A percentile compares a stretch with the other conserved stretches of the same genome.
These are phyloP conservation scores for Rhombomys opimus DNA, from an alignment of 2,113 vertebrate species.

Conservation along the genomic window DNA sequence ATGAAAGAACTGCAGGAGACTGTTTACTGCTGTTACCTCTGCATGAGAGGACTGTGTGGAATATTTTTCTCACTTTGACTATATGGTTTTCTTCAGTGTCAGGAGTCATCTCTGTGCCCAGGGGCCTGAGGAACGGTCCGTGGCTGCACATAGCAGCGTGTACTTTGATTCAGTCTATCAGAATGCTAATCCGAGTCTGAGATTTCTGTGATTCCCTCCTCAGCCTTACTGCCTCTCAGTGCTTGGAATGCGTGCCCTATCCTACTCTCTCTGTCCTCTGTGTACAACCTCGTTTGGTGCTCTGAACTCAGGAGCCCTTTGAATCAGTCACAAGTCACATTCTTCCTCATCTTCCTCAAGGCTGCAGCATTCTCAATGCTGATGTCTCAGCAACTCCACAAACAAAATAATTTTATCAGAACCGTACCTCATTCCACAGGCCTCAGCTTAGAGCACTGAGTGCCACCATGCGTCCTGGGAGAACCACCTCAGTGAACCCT, in stretches of 20 bases:
- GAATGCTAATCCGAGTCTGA: neutral
- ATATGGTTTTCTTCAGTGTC: neutral
- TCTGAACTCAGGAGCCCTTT: neutral
- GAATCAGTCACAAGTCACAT: neutral
- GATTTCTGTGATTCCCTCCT: neutral
- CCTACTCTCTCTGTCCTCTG: neutral
- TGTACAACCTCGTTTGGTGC: neutral
- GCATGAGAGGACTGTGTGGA: neutral
- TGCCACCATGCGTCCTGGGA: neutral
- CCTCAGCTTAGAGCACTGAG: neutral
- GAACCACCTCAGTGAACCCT: neutral
- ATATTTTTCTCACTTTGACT: neutral
- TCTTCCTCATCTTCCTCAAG: neutral
- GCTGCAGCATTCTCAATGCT: neutral
- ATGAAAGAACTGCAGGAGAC: neutral
- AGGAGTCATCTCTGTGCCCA: neutral
- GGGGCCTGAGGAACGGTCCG: neutral
- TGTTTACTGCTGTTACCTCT: neutral
- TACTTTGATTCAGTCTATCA: neutral
- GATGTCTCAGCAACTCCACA: neutral
- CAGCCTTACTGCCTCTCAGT: neutral
- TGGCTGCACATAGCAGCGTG: neutral
- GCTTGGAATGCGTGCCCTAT: neutral
- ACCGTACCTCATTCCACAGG: neutral
- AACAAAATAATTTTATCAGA: neutral